These are phyloP conservation scores for Erpobdella octoculata DNA, from an alignment of 2,888 invertebrate genomes.

Conservation along the genomic window DNA sequence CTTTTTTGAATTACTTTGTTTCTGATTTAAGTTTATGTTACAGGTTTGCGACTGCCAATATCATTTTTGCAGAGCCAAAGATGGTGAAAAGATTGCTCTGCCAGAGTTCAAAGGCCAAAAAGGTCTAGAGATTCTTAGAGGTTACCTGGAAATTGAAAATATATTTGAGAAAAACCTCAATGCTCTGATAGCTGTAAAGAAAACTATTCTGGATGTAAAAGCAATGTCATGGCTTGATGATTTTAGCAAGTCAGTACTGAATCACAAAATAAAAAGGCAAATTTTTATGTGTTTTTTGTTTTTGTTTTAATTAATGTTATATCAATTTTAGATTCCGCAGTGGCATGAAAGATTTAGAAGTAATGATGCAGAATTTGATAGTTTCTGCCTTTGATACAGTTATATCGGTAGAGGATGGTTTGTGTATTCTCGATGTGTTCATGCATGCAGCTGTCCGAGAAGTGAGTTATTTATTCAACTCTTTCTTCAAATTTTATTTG, in stretches of 20 bases:
- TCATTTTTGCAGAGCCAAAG: slow-evolving; percentile 69
- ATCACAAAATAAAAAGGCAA: too few relatives aligned
- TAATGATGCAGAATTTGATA: slow-evolving; percentile 74
- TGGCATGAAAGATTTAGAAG: slow-evolving; percentile 58
- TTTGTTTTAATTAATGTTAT: background rate
- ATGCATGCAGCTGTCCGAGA: slow-evolving; percentile 69
- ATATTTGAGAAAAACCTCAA: slow-evolving; percentile 64
- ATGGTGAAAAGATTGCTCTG: slow-evolving; percentile 62
- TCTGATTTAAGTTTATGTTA: too few relatives aligned
- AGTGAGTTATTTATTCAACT: slow-evolving; percentile 41
- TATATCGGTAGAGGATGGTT: slow-evolving; percentile 71
- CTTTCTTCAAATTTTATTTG: too few relatives aligned
- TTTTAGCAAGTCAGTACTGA: slow-evolving; percentile 49
- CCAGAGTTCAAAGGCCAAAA: slow-evolving; percentile 69
- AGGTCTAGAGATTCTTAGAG: slow-evolving; percentile 51
- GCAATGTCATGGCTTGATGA: slow-evolving; percentile 71
- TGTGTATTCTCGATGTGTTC: slow-evolving; percentile 69
- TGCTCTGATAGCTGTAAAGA: slow-evolving; percentile 59
- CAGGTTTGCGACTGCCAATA: slow-evolving; percentile 80
- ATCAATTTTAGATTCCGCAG: slow-evolving; percentile 54
- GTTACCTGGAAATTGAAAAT: slow-evolving; percentile 60
- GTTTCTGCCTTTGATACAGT: slow-evolving; percentile 70
- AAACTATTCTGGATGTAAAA: slow-evolving; percentile 54
- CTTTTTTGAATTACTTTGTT: too few relatives aligned
- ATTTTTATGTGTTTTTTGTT: background rate